Conservation (phyloP, 2,888 invertebrate genomes). For the Nebria brevicollis region DNA sequence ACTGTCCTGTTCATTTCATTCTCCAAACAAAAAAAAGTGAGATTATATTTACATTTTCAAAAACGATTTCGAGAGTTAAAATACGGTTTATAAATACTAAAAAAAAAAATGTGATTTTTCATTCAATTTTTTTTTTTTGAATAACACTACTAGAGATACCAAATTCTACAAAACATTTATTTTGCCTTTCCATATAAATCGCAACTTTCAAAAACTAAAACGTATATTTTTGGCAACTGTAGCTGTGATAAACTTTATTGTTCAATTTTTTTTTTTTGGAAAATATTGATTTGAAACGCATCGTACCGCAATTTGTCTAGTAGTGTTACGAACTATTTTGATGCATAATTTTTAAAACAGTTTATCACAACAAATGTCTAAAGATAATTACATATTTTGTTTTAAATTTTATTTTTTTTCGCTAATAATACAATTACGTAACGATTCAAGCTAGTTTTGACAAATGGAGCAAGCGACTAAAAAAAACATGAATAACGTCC, state of each 20-base stretch:
- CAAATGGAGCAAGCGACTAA: slow-evolving; percentile 35
- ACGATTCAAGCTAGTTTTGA: slow-evolving; percentile 29
- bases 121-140: slow-evolving; percentile 13
- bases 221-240: slow-evolving; percentile 16
- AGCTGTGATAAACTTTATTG: slow-evolving; percentile 30
- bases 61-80: background rate
- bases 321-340: slow-evolving; percentile 39
- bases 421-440: slow-evolving; percentile 38
- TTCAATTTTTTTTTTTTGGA: background rate
- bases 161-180: slow-evolving; percentile 32
- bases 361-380: slow-evolving; percentile 46
- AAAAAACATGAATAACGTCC: background rate
- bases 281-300: background rate
- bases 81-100: slow-evolving; percentile 21
- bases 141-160: slow-evolving; percentile 39
- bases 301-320: slow-evolving; percentile 12
- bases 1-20: background rate
- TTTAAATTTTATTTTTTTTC: background rate
- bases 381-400: slow-evolving; percentile 32
- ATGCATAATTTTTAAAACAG: slow-evolving; percentile 23
- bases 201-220: slow-evolving; percentile 27
- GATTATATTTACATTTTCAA: slow-evolving; percentile 26
- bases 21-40: background rate
- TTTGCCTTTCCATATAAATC: slow-evolving; percentile 35
- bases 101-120: slow-evolving; percentile 13